These are phyloP conservation scores for Agriopis leucophaearia DNA, from an alignment of 2,888 invertebrate genomes.

Conservation along the genomic window DNA sequence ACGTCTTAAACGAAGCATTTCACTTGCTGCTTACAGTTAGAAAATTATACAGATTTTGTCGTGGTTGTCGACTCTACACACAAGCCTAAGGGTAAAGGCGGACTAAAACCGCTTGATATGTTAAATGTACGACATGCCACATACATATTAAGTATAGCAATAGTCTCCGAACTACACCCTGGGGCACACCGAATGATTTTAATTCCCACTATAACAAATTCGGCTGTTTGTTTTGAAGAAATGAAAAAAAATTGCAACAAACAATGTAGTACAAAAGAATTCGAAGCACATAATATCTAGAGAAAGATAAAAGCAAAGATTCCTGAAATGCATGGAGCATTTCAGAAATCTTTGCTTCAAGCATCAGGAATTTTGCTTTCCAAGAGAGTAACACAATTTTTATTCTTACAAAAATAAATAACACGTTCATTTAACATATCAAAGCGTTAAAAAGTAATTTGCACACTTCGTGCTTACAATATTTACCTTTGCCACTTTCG, in stretches of 20 bases:
- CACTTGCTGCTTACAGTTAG: slow-evolving; percentile 80
- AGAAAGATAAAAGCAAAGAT: background rate
- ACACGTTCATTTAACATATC: slow-evolving; percentile 71
- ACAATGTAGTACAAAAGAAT: background rate
- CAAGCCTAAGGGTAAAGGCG: slow-evolving; percentile 83
- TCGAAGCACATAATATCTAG: background rate
- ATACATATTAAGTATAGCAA: slow-evolving; percentile 30
- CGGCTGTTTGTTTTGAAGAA: background rate
- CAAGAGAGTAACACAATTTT: background rate
- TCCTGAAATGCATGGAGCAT: slow-evolving; percentile 12
- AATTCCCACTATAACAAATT: background rate
- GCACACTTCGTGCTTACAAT: slow-evolving; percentile 77
- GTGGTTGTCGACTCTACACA: slow-evolving; percentile 71
- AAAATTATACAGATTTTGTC: slow-evolving; percentile 69
- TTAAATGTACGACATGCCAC: slow-evolving; percentile 62
- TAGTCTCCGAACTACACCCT: slow-evolving; percentile 38
- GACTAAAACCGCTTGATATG: slow-evolving; percentile 71
- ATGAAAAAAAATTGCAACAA: no score
- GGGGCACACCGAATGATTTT: slow-evolving; percentile 10
- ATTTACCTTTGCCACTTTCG: slow-evolving; percentile 61
- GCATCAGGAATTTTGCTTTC: no score
- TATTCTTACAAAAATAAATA: slow-evolving; percentile 38
- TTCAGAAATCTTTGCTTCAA: no score
- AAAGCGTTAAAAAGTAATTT: slow-evolving; percentile 63
- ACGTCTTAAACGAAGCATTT: slow-evolving; percentile 84